Evolutionary conservation across 1,140 invertebrate genomes (phyloP), one percentile per base, ranked within the genome.

Genomic region (Hetaerina americana): DNA sequence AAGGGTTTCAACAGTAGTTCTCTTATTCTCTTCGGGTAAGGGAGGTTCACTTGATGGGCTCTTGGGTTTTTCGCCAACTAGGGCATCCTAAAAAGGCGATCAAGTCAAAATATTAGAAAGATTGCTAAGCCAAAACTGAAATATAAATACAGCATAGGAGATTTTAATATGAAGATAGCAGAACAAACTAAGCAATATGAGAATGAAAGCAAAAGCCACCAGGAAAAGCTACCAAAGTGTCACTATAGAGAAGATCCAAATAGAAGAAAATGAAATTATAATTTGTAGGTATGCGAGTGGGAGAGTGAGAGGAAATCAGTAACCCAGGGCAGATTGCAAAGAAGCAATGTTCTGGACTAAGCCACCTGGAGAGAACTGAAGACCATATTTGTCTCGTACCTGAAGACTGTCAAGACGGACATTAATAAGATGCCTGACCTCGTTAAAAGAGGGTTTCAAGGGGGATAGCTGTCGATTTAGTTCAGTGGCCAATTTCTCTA

Each of bases 361-460:
- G 40, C 40, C 15, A 18, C 40, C 40, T 57, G 40, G 22, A 57
- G 15, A 57, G 40, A 57, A 57, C 1, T 57, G 40, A 57, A 68
- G 25, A 26, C 27, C 24, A 18, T 25, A 40, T n/a, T n/a, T n/a
- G 77, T 79, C 78, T 80, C 40, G 40, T 82, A 79, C 80, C 76
- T 78, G 82, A 78, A 88, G 82, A 71, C 81, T 79, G 72, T 85
- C 81, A 75, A 88, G 84, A 76, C 85, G 85, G 68, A 80, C 79
- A 76, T 81, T 81, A 76, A 87, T 81, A 78, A 85, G 81, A 77
- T 78, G 77, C 74, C 82, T 83, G 67, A 86, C 85, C 78, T 87
- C 85, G 57, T 79, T 77, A 74, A 88, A 84, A 28, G 85, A 80
- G 70, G 80, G 78, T 49, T 81, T 83, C 67, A 87, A 82, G n/a